Evolutionary conservation across 2,888 invertebrate genomes (phyloP), one percentile per base, ranked within the genome.

Genomic region (Lithosia quadra): DNA sequence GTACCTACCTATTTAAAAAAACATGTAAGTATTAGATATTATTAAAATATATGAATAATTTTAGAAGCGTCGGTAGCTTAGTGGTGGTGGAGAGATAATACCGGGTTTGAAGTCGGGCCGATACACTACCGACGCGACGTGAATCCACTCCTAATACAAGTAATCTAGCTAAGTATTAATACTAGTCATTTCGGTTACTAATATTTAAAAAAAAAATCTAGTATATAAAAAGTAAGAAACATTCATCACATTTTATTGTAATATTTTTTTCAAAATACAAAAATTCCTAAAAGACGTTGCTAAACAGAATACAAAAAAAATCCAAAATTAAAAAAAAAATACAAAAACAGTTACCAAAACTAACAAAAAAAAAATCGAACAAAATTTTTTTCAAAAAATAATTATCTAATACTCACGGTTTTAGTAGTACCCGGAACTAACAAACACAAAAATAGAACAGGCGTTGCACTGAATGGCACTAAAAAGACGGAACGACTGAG

Each of bases 371-470:
- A 61, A 1, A 43, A 3, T 15, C 22, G 1, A 24, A 5, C 43
- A 55, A 33, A 34, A 62, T 4, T 22, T 22, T 13, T 21, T 55
- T 43, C 18, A 18, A 18, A 43, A 15, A 34, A 34, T 33, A 1
- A 34, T 28, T 28, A 15, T 18, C 2, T 5, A 55, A 63, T 10
- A 63, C 63, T 63, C 11, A 63, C 63, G 2, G 33, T 58, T 63
- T 34, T 55, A 5, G 22, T 21, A 28, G 28, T 33, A 63, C 18
- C 22, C 36, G 55, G 55, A 34, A 55, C 22, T 8, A 28, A 36
- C 7, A 24, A 28, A 22, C 63, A 55, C 55, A 63, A 63, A 63
- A 55, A 55, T 63, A 63, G 55, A 63, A 22, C 63, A 36, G 55
- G 22, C 36, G 63, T 55, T 21, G 15, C 55, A 63, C 63, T 63